These are phyloP conservation scores for Oreotrochilus melanogaster DNA, from an alignment of 2,113 vertebrate species.

Conservation along the genomic window DNA sequence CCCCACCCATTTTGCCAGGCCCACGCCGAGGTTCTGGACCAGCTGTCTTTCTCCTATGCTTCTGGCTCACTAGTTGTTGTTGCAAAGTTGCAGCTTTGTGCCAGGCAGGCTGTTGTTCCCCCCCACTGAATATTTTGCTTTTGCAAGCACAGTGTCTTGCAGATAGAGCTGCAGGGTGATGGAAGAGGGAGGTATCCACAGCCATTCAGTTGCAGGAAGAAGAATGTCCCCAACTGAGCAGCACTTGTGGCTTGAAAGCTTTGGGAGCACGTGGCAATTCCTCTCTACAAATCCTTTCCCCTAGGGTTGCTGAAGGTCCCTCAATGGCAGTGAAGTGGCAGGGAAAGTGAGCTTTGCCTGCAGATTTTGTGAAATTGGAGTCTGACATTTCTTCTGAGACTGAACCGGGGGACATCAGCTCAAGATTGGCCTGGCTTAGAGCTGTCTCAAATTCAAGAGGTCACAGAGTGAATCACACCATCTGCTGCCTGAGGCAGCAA, in stretches of 20 bases:
- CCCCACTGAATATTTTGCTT: neutral
- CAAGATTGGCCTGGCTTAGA: neutral
- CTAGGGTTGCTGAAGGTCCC: neutral
- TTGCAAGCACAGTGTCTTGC: neutral
- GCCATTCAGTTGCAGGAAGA: neutral
- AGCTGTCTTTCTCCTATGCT: neutral
- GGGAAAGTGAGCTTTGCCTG: neutral
- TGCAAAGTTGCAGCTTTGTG: neutral
- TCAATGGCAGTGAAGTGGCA: rapidly evolving
- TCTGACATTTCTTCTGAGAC: neutral
- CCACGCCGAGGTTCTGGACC: neutral
- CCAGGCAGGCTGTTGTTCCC: conserved; percentile 36
- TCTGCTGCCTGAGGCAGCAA: neutral
- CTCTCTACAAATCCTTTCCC: neutral
- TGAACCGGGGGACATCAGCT: neutral
- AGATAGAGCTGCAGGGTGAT: neutral
- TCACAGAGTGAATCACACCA: neutral
- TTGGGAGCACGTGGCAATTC: rapidly evolving
- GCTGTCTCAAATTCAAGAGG: neutral
- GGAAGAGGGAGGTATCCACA: neutral
- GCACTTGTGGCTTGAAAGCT: neutral
- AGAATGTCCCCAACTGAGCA: neutral
- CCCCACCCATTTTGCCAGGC: neutral
- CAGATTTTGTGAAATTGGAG: neutral
- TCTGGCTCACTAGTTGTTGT: neutral